Percentiles rank a stretch among this genome's conserved stretches.
Evolutionary conservation across 1,140 invertebrate species (phyloP).

Genomic region (Arion vulgaris): DNA sequence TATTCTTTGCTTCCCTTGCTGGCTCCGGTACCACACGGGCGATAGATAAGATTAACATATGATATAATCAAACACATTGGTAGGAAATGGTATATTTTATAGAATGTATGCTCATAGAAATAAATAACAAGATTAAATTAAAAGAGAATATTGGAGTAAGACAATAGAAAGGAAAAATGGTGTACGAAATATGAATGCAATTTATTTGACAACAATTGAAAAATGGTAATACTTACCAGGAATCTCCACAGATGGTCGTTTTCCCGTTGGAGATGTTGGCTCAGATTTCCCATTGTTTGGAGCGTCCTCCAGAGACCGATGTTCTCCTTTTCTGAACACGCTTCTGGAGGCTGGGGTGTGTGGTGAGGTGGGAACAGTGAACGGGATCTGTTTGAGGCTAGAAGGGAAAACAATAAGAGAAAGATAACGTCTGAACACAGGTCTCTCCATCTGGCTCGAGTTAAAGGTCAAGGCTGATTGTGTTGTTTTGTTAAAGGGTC

Average conservation of each 20-base stretch:
- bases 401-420: slow-evolving; percentile 63
- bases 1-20: too few relatives aligned
- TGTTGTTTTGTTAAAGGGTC: background rate
- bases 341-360: slow-evolving; percentile 28
- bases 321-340: slow-evolving; percentile 44
- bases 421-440: slow-evolving; percentile 52
- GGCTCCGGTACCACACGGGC: too few relatives aligned
- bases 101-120: too few relatives aligned
- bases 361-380: slow-evolving; percentile 58
- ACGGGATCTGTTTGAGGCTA: slow-evolving; percentile 68
- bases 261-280: slow-evolving; percentile 58
- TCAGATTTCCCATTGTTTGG: slow-evolving; percentile 52
- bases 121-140: too few relatives aligned
- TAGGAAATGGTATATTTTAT: too few relatives aligned
- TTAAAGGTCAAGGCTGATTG: slow-evolving; percentile 6
- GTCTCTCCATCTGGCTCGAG: slow-evolving; percentile 22
- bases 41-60: too few relatives aligned
- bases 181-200: too few relatives aligned
- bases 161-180: too few relatives aligned
- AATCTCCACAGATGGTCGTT: slow-evolving; percentile 67
- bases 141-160: too few relatives aligned
- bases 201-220: too few relatives aligned
- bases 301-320: slow-evolving; percentile 45
- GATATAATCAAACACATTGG: too few relatives aligned
- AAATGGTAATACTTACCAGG: slow-evolving; percentile 66